Evolutionary conservation across 2,888 invertebrate species (phyloP).

Genomic region (Harpagoxenus sublaevis): DNA sequence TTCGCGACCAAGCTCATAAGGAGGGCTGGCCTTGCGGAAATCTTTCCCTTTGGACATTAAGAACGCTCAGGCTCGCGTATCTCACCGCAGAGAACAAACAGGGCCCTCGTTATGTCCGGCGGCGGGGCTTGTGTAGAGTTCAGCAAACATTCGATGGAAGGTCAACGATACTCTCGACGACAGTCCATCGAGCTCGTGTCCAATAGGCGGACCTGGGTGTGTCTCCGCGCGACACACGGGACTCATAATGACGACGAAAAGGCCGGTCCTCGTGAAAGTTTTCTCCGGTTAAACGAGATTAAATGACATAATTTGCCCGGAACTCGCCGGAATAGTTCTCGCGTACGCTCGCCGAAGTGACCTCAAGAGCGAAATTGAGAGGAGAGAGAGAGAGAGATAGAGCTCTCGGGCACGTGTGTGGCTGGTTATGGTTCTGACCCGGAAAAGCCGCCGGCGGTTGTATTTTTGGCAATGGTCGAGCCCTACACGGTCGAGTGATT

Average conservation of each 20-base stretch:
- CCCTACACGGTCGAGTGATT: constrained; percentile 30
- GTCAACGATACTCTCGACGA: constrained; percentile 50
- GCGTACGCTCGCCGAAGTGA: constrained; percentile 65
- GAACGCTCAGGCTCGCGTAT: constrained; percentile 50
- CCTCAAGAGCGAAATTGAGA: constrained; percentile 67
- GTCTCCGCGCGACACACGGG: constrained; percentile 16
- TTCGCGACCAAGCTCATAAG: constrained; percentile 37
- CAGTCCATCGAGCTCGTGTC: constrained; percentile 33
- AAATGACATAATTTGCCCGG: constrained; percentile 67
- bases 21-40: constrained; percentile 35
- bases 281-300: constrained; percentile 70
- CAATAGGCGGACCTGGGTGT: constrained; percentile 23
- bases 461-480: constrained; percentile 38
- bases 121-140: constrained; percentile 39
- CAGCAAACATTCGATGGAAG: constrained; percentile 63
- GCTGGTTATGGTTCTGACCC: constrained; percentile 57
- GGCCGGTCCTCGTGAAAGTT: constrained; percentile 54
- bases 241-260: constrained; percentile 45
- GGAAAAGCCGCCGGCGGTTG: constrained; percentile 54
- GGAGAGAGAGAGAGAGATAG: neutral
- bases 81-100: constrained; percentile 55
- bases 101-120: constrained; percentile 42
- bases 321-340: constrained; percentile 60
- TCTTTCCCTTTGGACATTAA: constrained; percentile 53
- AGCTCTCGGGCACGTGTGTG: constrained; percentile 51